Conservation (phyloP, 2,113 vertebrate species). For the Lontra canadensis region DNA sequence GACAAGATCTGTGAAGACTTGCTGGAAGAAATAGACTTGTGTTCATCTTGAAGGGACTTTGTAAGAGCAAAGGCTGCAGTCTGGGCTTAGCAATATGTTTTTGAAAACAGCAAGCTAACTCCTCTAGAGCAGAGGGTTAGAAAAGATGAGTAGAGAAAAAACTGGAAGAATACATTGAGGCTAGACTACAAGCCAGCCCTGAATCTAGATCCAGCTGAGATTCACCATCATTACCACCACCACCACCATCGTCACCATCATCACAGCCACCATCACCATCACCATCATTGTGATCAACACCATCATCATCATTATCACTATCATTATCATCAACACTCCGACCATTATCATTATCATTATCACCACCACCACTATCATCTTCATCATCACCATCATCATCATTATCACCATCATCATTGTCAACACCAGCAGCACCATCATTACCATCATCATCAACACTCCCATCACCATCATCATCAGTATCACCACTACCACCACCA, state of each 20-base stretch:
- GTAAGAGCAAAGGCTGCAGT: neutral
- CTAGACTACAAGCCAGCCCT: neutral
- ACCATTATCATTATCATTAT: neutral
- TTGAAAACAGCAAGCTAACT: neutral
- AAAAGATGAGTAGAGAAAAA: neutral
- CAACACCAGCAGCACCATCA: neutral
- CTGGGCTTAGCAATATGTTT: neutral
- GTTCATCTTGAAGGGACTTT: neutral
- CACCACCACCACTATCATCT: no score
- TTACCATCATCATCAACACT: neutral
- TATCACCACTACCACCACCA: accelerated
- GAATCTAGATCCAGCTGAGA: neutral
- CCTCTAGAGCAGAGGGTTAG: neutral
- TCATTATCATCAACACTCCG: no score
- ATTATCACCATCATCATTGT: neutral
- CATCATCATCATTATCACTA: neutral
- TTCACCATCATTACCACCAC: neutral
- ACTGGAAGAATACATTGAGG: neutral
- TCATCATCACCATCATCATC: neutral
- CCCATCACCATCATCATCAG: no score
- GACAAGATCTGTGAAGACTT: neutral
- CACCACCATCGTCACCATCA: neutral
- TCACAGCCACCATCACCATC: no score
- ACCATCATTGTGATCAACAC: no score
- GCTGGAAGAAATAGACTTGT: neutral